These are phyloP conservation scores for Leptobrachium ailaonicum DNA, from an alignment of 2,113 vertebrate genomes.

Conservation along the genomic window DNA sequence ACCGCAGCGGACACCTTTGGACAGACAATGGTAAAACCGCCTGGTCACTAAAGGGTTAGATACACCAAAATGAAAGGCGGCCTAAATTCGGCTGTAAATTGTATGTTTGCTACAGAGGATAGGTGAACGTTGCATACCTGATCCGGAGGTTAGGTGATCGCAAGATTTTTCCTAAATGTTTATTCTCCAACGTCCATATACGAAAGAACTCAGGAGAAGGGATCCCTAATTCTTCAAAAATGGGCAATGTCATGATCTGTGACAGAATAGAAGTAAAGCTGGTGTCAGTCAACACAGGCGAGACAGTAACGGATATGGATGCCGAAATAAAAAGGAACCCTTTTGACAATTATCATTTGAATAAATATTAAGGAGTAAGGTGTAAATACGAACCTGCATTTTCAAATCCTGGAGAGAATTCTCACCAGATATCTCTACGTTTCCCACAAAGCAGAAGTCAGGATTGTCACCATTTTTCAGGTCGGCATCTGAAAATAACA, in stretches of 20 bases:
- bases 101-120: too few relatives aligned
- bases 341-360: not conserved
- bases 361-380: too few relatives aligned
- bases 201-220: conserved; percentile 77
- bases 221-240: conserved; percentile 63
- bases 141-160: conserved; percentile 21
- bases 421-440: conserved; percentile 81
- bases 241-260: conserved; percentile 76
- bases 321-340: not conserved
- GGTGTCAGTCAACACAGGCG: too few relatives aligned
- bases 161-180: conserved; percentile 59
- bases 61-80: too few relatives aligned
- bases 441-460: conserved; percentile 70
- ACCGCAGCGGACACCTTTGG: too few relatives aligned
- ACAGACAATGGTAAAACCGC: too few relatives aligned
- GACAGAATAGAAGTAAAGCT: not conserved
- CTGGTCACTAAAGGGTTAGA: too few relatives aligned
- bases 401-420: conserved; percentile 83
- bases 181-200: conserved; percentile 82
- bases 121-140: conserved; percentile 9
- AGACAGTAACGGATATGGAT: too few relatives aligned
- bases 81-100: too few relatives aligned
- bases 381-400: conserved; percentile 74
- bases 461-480: conserved; percentile 18
- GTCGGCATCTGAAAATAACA: conserved; percentile 51